Conservation (phyloP, 1,140 invertebrate genomes). For the Drosophila oshimai region DNA sequence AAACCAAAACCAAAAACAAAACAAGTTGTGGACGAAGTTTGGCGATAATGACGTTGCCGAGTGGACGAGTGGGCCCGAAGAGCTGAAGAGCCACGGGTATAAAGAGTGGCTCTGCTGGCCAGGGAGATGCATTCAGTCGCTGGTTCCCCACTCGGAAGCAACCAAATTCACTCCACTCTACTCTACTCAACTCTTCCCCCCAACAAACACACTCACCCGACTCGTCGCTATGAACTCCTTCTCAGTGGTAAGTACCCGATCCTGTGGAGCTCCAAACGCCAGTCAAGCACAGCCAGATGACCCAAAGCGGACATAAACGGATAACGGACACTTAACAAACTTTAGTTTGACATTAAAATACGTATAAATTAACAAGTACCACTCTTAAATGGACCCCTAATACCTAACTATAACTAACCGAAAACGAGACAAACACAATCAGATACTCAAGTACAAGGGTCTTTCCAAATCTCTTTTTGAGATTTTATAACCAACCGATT, state of each 20-base stretch:
- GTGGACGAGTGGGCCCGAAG: slow-evolving; percentile 36
- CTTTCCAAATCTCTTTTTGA: too few species aligned
- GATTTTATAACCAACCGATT: too few species aligned
- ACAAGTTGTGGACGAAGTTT: slow-evolving; percentile 68
- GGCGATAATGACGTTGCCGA: slow-evolving; percentile 58
- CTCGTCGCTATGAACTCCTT: slow-evolving; percentile 82
- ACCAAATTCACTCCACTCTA: slow-evolving; percentile 81
- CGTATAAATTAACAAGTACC: background rate
- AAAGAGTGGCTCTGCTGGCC: slow-evolving; percentile 73
- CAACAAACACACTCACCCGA: slow-evolving; percentile 73
- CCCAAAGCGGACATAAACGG: background rate
- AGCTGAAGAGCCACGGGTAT: slow-evolving; percentile 56
- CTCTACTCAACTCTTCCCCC: slow-evolving; percentile 72
- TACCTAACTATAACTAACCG: too few species aligned
- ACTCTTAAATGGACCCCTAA: too few species aligned
- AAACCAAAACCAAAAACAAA: slow-evolving; percentile 24
- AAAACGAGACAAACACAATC: too few species aligned
- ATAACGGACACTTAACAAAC: background rate
- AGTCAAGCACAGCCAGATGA: background rate
- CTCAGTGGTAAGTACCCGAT: slow-evolving; percentile 80
- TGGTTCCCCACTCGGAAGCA: slow-evolving; percentile 82
- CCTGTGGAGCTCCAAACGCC: background rate
- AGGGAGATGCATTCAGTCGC: slow-evolving; percentile 82
- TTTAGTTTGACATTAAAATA: too few species aligned
- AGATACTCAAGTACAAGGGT: too few species aligned